These are phyloP conservation scores for Autographa pulchrina DNA, from an alignment of 2,888 invertebrate species.

Conservation along the genomic window DNA sequence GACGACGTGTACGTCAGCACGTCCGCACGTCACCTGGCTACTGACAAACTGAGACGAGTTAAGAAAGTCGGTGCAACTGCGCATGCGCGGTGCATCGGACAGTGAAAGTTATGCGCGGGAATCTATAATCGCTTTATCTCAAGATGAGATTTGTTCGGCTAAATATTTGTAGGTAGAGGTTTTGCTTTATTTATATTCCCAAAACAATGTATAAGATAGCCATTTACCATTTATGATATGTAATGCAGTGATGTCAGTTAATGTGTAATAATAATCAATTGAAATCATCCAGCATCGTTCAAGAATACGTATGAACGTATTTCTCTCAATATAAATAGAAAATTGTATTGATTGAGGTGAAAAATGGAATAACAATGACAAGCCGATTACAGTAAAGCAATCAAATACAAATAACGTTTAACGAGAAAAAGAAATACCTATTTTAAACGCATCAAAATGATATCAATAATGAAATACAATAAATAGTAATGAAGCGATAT, in stretches of 20 bases:
- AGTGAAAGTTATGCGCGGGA: slow-evolving; percentile 46
- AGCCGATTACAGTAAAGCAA: no score
- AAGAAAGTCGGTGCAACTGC: slow-evolving; percentile 38
- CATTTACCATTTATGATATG: no score
- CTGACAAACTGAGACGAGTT: slow-evolving; percentile 12
- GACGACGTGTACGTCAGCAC: slow-evolving; percentile 27
- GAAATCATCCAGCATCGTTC: no score
- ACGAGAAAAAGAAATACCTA: no score
- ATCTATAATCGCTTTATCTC: slow-evolving; percentile 26
- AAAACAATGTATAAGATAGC: background rate
- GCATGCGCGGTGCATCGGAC: slow-evolving; percentile 40
- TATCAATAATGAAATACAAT: background rate
- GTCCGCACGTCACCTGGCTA: slow-evolving; percentile 13
- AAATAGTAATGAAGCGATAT: background rate
- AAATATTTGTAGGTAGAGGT: background rate
- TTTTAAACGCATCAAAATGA: no score
- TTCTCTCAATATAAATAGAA: no score
- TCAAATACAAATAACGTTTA: no score
- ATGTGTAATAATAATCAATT: no score
- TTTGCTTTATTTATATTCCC: background rate
- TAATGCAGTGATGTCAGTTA: no score
- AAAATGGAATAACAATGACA: no score
- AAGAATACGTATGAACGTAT: no score
- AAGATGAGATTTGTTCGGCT: slow-evolving; percentile 6
- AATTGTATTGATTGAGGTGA: no score